phyloP scores from a whole-genome alignment of 2,888 invertebrate genomes.

The Artemia sinica region DNA sequence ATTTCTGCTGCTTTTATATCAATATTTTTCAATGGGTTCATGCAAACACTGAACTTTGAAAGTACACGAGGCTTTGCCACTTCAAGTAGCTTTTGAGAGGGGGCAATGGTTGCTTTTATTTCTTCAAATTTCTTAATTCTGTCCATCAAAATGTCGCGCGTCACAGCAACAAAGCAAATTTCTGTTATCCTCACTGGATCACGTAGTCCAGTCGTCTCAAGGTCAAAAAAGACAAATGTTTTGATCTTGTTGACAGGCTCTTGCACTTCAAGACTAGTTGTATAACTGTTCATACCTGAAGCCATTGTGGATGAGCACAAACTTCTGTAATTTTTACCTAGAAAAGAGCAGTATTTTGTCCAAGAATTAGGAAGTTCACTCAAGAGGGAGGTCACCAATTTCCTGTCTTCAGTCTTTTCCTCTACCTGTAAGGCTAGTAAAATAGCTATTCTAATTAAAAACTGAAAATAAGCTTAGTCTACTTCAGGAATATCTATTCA shows the following conservation, averaged over 20 bases:
- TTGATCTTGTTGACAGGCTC: not conserved
- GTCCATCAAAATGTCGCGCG: not conserved
- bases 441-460: too few relatives aligned
- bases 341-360: too few relatives aligned
- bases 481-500: too few relatives aligned
- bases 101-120: not conserved
- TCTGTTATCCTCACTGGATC: not conserved
- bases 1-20: not conserved
- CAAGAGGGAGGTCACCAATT: too few relatives aligned
- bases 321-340: too few relatives aligned
- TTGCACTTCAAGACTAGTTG: not conserved
- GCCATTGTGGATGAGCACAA: not conserved
- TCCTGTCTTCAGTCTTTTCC: too few relatives aligned
- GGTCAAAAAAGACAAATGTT: slow-evolving; percentile 5
- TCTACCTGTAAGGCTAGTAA: too few relatives aligned
- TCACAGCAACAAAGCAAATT: slow-evolving; percentile 2
- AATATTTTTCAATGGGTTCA: not conserved
- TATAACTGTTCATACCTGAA: not conserved
- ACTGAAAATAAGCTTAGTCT: too few relatives aligned
- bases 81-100: not conserved
- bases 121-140: slow-evolving; percentile 1
- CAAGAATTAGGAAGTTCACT: too few relatives aligned
- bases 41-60: not conserved
- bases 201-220: slow-evolving; percentile 5
- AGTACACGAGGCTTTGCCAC: not conserved